Percentiles rank a stretch among this genome's conserved stretches.
Evolutionary conservation across 2,797 vertebrate genomes (phyloP).

Genomic region (Fringilla coelebs): DNA sequence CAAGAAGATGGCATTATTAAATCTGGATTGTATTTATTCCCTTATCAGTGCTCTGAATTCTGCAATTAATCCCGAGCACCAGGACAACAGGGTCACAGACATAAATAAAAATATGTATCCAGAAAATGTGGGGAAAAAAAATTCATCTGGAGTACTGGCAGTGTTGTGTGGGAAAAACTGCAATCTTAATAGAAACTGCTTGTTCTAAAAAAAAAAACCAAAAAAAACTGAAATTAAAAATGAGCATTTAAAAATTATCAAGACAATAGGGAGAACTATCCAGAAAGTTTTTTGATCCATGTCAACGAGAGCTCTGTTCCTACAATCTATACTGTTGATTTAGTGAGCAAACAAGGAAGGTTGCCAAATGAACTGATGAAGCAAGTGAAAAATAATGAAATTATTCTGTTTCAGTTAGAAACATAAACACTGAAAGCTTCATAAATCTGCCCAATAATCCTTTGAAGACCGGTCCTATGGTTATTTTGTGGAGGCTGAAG

Average conservation of each 20-base stretch:
- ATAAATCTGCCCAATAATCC: conserved; percentile 1
- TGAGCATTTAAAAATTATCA: neutral
- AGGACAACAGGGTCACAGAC: neutral
- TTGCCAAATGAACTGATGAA: neutral
- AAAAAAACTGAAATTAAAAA: neutral
- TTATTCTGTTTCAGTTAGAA: neutral
- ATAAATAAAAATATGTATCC: neutral
- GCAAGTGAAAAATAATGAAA: neutral
- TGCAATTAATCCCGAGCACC: neutral
- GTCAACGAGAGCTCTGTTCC: neutral
- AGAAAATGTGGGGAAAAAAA: neutral
- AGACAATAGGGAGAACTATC: neutral
- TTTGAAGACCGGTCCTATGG: neutral
- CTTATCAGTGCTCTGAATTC: neutral
- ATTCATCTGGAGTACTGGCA: neutral
- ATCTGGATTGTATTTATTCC: neutral
- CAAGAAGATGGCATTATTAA: neutral
- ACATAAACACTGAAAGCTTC: neutral
- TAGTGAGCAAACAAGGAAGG: neutral
- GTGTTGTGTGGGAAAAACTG: neutral
- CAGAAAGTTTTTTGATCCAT: neutral
- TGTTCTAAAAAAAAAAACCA: neutral
- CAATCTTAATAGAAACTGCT: neutral
- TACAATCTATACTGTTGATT: neutral
- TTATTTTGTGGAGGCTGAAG: neutral